Base-by-base conservation (phyloP, 2,888 invertebrate species). In the Perithous albicinctus region DNA sequence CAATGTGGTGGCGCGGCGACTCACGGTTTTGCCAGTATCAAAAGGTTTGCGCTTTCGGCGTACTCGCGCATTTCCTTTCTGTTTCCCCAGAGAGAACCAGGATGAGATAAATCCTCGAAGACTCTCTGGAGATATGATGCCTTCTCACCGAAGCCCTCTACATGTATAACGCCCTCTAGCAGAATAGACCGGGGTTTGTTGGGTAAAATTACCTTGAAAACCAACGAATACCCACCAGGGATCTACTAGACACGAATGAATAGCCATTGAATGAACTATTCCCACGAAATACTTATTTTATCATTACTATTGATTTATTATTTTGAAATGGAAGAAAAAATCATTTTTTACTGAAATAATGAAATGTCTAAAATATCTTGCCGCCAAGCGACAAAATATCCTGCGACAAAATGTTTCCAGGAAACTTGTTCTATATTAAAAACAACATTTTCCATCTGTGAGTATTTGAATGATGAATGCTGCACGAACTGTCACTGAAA, bases 31-130 rank as follows among this genome's bases (percentile, higher is more conserved):
- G 43, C 15, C 41, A 29, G 41, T 15, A 38, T 29, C 29, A 8
- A 43, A 7, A 26, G 26, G 35, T 32, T 70, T 69, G 46, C 54
- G 12, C 29, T 38, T 32, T 59, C 70, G 35, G 43, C 32, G 15
- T 61, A 38, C 72, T 26, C 10, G 26, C 18, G 59, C 10, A 43
- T 59, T 15, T 35, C 29, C 26, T 8, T 41, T 63, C 38, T 35
- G 26, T 64, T 5, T 32, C 74, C 73, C 38, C 63, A 20, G 15
- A 51, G 63, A 64, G 69, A n/a, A 20, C 35, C 69, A 20, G 48
- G 66, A 12, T 46, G 29, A 73, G 35, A 81, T 78, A 78, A 81
- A 78, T 77, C 77, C 69, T 69, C 18, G 38, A 64, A 56, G 64
- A 75, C 74, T 61, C 67, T 67, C 73, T 12, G 2, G 43, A 51